Evolutionary conservation across 2,797 vertebrate species (phyloP).

Genomic region (Neosalanx taihuensis): DNA sequence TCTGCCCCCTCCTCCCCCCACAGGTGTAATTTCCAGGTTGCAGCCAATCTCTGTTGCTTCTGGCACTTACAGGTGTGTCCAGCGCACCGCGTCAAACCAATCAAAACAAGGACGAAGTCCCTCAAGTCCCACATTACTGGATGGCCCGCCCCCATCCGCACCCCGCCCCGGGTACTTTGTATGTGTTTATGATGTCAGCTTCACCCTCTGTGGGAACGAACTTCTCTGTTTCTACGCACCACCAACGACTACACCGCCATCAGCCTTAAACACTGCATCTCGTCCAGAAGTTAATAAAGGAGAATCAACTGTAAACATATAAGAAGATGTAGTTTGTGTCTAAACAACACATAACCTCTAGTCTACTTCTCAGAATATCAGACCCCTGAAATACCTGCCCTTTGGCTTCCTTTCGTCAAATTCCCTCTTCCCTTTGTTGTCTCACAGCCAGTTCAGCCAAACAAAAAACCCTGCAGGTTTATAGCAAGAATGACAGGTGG

Average conservation of each 20-base stretch:
- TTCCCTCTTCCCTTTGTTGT: slow-evolving; percentile 47
- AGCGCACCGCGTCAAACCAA: slow-evolving; percentile 58
- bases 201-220: slow-evolving; percentile 71
- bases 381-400: slow-evolving; percentile 67
- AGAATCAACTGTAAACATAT: neutral
- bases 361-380: slow-evolving; percentile 31
- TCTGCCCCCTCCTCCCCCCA: slow-evolving; percentile 64
- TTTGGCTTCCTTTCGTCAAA: slow-evolving; percentile 55
- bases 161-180: slow-evolving; percentile 69
- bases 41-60: slow-evolving; percentile 78
- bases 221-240: slow-evolving; percentile 62
- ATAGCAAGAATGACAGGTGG: slow-evolving; percentile 53
- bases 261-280: slow-evolving; percentile 46
- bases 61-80: slow-evolving; percentile 77
- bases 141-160: slow-evolving; percentile 47
- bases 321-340: neutral
- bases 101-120: slow-evolving; percentile 49
- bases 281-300: slow-evolving; percentile 5
- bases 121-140: slow-evolving; percentile 53
- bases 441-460: slow-evolving; percentile 55
- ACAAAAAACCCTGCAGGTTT: slow-evolving; percentile 55
- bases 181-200: slow-evolving; percentile 77
- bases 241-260: slow-evolving; percentile 50
- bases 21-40: slow-evolving; percentile 80
- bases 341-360: slow-evolving; percentile 35